A percentile compares a stretch with the other conserved stretches of the same genome.
Evolutionary conservation across 2,888 invertebrate genomes (phyloP).

Genomic region (Antheraea yamamai): DNA sequence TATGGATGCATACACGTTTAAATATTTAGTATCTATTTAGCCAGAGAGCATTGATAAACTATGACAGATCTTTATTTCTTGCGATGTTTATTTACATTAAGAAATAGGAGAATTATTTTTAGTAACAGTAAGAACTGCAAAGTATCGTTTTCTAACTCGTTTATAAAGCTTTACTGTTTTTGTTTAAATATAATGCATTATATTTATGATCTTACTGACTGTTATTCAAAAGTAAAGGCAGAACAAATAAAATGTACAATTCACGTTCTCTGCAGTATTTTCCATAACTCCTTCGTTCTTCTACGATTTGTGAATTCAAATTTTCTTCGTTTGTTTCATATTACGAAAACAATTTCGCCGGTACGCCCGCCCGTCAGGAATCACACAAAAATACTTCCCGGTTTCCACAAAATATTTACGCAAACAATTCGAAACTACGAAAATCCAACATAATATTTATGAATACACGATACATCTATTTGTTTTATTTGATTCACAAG

Average conservation of each 20-base stretch:
- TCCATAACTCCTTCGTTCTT: slow-evolving; percentile 13
- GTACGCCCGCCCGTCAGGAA: slow-evolving; percentile 41
- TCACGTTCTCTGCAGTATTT: slow-evolving; percentile 1
- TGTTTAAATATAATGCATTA: background rate
- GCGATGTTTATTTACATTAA: no score
- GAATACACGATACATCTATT: slow-evolving; percentile 39
- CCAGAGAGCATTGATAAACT: no score
- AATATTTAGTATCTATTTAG: no score
- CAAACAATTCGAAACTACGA: slow-evolving; percentile 34
- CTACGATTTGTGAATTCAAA: slow-evolving; percentile 11
- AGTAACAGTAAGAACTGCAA: background rate
- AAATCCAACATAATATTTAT: slow-evolving; percentile 19
- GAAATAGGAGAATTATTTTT: no score
- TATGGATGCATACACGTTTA: no score
- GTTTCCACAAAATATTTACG: slow-evolving; percentile 65
- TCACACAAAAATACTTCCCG: slow-evolving; percentile 55
- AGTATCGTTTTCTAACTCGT: background rate
- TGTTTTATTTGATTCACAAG: slow-evolving; percentile 39
- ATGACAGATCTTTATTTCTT: no score
- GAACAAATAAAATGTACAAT: slow-evolving; percentile 8
- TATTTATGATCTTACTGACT: background rate
- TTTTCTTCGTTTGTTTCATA: slow-evolving; percentile 47
- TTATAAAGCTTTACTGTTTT: background rate
- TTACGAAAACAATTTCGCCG: slow-evolving; percentile 53
- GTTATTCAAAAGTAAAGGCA: background rate